Base-by-base conservation (phyloP, 2,113 vertebrate genomes). In the Ochotona curzoniae region DNA sequence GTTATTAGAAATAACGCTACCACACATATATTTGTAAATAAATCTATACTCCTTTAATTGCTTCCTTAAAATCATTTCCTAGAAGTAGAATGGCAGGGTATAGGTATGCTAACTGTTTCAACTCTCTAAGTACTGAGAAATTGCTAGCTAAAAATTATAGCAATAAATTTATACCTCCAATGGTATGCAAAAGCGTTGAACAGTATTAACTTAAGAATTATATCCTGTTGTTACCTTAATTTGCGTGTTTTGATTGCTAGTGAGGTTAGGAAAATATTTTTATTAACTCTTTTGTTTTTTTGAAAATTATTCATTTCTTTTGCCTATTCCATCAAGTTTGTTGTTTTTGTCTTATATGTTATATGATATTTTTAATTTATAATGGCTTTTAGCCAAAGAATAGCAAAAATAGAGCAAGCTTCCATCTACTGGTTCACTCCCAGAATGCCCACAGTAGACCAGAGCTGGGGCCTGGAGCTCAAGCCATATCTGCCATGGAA, bases 291-390 rank as follows among this genome's bases (percentile, higher is more conserved):
- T 90, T 87, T 82, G 51, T 75, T 94, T 35, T 32, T 63, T 83
- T 80, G 80, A 91, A 81, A 93, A 64, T 74, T 64, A 69, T 30
- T 74, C 25, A n/a, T 91, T 82, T 90, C 30, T 51, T 25, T 49
- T 60, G 3, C 25, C 14, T 14, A 89, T 85, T 95, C 74, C 28
- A 63, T 20, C 32, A 9, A 15, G 11, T 87, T 90, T 93, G 44
- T 51, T 87, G 90, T 71, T 84, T 84, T 70, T 91, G 93, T 70
- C 60, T 60, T 75, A 26, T 35, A 38, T 82, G 13, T 54, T 87
- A 4, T 79, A 54, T 87, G 26, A 8, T 94, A 35, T 30, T 32
- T 26, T 44, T 44, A 44, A 44, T 44, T 44, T 44, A 4, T 44
- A 44, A 3, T 44, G 38, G 38, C 38, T 44, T 44, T 44, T 44